A percentile compares a stretch with the other conserved stretches of the same genome.
Conservation (phyloP, 2,113 vertebrate genomes). For the Proteles cristata region DNA sequence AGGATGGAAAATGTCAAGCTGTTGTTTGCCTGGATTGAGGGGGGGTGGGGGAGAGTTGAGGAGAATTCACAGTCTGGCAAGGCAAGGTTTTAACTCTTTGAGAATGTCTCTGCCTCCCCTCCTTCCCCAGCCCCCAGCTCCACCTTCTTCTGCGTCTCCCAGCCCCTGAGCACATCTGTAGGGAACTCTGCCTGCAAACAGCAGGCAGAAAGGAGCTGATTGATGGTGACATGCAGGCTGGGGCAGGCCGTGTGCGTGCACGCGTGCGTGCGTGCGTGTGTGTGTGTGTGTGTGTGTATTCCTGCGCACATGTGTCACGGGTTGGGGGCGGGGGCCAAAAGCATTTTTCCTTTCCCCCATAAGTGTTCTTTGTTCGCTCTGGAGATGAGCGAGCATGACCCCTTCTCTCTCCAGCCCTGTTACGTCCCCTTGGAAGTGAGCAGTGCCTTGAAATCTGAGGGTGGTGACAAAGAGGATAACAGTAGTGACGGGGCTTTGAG, state of each 20-base stretch:
- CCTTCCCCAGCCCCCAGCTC: constrained; percentile 9
- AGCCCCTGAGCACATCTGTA: constrained; percentile 69
- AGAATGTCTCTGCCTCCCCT: constrained; percentile 54
- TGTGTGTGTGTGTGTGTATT: neutral
- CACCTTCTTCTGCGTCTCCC: constrained; percentile 73
- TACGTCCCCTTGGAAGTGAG: neutral
- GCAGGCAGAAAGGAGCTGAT: constrained; percentile 25
- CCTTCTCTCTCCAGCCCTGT: neutral
- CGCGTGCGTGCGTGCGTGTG: neutral
- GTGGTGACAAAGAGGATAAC: neutral
- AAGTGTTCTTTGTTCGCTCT: constrained; percentile 64
- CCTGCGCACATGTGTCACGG: neutral
- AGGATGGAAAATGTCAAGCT: constrained; percentile 94
- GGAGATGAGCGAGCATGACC: neutral
- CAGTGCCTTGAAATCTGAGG: neutral
- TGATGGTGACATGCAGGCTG: constrained; percentile 47
- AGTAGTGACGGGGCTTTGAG: neutral
- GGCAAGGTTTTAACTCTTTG: constrained; percentile 87
- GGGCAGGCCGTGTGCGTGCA: neutral
- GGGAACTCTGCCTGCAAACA: neutral
- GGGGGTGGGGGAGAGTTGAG: constrained; percentile 84
- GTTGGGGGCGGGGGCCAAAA: neutral
- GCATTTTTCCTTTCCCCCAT: neutral
- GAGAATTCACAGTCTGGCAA: constrained; percentile 86
- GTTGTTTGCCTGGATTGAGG: constrained; percentile 89